Base-by-base conservation (phyloP, 2,888 invertebrate genomes). In the Metallyticus violacea region DNA sequence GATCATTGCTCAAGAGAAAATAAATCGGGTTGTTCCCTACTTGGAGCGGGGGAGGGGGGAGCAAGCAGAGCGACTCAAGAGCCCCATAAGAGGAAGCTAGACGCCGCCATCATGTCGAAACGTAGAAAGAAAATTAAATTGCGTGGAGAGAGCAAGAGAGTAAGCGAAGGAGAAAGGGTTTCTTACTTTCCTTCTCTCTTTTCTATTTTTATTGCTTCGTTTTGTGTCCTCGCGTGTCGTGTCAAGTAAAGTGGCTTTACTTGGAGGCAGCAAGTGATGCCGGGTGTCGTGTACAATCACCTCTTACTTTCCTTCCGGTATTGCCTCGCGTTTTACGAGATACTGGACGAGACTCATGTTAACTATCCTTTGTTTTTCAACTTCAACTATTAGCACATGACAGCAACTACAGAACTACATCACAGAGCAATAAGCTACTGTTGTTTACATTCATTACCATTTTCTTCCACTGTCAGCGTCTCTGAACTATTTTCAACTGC, bases 21-120 rank as follows among this genome's bases (percentile, higher is more conserved):
- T 26, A 26, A 29, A 26, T 29, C 26, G 62, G 40, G 26, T n/a
- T 62, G 40, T 62, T 62, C 40, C 40, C 40, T 62, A 62, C 40
- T 62, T 62, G 40, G 40, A 62, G 22, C 81, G 80, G 81, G 81
- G 30, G 26, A 27, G 27, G 29, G 26, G 28, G 15, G 85, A 76
- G 79, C 7, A 26, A 27, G 85, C 25, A 79, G 78, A 79, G 26
- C 15, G 81, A 81, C 76, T 81, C 15, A 25, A 81, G 85, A 82
- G 79, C 77, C 30, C 76, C 77, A 78, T 86, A 86, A 86, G 86
- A 86, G 86, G 86, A 76, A 80, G 79, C 80, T 79, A 30, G 83
- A 86, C 27, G 81, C 83, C 76, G 83, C 86, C 86, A 82, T 86
- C 86, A 86, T 86, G 86, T 86, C 86, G 86, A 86, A 86, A 82